Evolutionary conservation across 2,113 vertebrate species (phyloP), one percentile per base, ranked within the genome.

Genomic region (Dromas ardeola): DNA sequence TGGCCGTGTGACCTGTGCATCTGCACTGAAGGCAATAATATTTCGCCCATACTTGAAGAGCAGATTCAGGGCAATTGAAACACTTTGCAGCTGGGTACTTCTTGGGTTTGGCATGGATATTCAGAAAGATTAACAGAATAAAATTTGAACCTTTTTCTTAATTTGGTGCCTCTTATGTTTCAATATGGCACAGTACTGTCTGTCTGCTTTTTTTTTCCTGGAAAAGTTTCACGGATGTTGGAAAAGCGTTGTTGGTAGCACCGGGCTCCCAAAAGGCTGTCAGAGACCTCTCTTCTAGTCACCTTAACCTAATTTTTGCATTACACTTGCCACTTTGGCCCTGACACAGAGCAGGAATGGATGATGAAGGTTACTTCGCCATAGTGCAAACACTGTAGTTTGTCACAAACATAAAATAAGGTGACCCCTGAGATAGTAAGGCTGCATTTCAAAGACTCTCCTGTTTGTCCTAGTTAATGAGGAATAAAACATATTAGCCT

Each of bases 391-490:
- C 79, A 71, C 42, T 38, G 53, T 96, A 73, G 81, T 94, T 95
- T 93, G 87, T 83, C 67, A 92, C 84, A 95, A 96, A 88, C 79
- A 52, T 59, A 94, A 94, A 95, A 90, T 83, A 94, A 89, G 72
- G 87, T 91, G 93, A 95, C 71, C 94, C 15, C 63, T 90, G 82
- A 90, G 81, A 77, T 42, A 91, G 88, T 30, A 82, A 42, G 21
- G 29, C 78, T 91, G 53, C 70, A 93, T 90, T 66, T 94, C 91
- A 88, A 90, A 85, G 81, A 86, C 53, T 91, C 42, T 90, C 53
- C 81, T 88, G 84, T 90, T 97, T 95, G 91, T 74, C 93, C 91
- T 80, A 91, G 66, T 81, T 96, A 96, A 97, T 81, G 50, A 94
- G 59, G 78, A 97, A 82, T 91, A 97, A 96, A 97, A 81, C 2